Conservation (phyloP, 2,113 vertebrate species). For the Sorex araneus region DNA sequence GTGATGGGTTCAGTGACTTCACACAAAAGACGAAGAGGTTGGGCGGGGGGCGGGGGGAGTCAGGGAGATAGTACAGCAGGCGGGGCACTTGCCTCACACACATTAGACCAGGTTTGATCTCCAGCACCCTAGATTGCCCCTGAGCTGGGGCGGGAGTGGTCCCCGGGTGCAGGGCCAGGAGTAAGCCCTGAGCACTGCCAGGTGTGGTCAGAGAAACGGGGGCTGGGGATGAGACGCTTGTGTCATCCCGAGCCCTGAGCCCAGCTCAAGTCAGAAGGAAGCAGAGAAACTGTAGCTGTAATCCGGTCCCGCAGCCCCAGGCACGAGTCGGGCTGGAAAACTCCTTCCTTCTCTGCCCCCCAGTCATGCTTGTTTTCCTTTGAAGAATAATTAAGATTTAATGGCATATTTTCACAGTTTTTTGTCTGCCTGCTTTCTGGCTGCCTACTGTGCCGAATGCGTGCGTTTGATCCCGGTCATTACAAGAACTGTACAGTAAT, state of each 20-base stretch:
- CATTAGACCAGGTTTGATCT: too few relatives aligned
- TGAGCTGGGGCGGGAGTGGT: background rate
- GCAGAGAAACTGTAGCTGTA: slow-evolving; percentile 85
- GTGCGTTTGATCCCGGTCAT: slow-evolving; percentile 89
- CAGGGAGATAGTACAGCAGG: background rate
- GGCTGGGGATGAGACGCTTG: background rate
- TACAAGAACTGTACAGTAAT: slow-evolving; percentile 91
- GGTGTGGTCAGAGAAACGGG: slow-evolving; percentile 30
- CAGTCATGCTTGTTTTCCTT: slow-evolving; percentile 90
- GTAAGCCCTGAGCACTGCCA: background rate
- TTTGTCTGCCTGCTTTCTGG: slow-evolving; percentile 88
- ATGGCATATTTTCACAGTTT: slow-evolving; percentile 90
- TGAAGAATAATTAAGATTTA: slow-evolving; percentile 94
- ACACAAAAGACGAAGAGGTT: background rate
- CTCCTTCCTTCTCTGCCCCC: slow-evolving; percentile 89
- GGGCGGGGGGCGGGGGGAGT: background rate
- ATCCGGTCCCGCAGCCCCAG: slow-evolving; percentile 85
- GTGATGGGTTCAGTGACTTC: background rate
- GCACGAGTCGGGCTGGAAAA: slow-evolving; percentile 84
- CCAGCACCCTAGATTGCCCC: too few relatives aligned
- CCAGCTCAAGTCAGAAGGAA: slow-evolving; percentile 67
- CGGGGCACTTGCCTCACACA: too few relatives aligned
- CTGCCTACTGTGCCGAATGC: slow-evolving; percentile 89
- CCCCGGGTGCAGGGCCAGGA: background rate
- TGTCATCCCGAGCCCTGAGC: slow-evolving; percentile 31